Evolutionary conservation across 2,888 invertebrate genomes (phyloP).

Genomic region (Ectobius pallidus): DNA sequence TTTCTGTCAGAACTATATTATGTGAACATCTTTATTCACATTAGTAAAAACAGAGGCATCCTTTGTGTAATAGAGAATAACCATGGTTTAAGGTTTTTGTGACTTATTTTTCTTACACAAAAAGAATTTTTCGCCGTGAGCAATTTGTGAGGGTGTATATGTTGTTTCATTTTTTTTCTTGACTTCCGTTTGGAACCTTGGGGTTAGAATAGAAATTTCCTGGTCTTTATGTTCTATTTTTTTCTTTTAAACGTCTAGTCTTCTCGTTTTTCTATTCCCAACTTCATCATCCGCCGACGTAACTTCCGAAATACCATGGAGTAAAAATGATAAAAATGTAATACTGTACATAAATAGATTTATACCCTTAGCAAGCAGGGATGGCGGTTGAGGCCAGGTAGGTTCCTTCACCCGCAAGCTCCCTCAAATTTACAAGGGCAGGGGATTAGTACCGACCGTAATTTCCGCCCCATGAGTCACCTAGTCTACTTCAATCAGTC

Average conservation of each 20-base stretch:
- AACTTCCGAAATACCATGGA: conserved; percentile 16
- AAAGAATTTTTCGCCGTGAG: conserved; percentile 3
- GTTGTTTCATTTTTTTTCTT: neutral
- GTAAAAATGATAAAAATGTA: too few relatives aligned
- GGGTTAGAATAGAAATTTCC: neutral
- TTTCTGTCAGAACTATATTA: neutral
- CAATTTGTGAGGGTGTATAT: neutral
- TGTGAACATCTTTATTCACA: neutral
- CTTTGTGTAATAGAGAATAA: neutral
- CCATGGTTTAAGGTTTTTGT: neutral
- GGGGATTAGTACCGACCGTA: too few relatives aligned
- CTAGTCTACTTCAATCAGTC: too few relatives aligned
- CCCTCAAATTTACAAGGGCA: too few relatives aligned
- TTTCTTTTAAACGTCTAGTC: neutral
- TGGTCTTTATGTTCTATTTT: neutral
- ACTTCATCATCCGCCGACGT: neutral
- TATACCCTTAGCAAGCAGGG: too few relatives aligned
- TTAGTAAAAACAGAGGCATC: conserved; percentile 7
- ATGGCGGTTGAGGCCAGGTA: too few relatives aligned
- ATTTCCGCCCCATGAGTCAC: too few relatives aligned
- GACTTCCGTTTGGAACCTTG: neutral
- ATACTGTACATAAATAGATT: too few relatives aligned
- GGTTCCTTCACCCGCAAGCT: too few relatives aligned
- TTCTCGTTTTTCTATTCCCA: neutral
- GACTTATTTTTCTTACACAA: neutral